Percentiles rank a stretch among this genome's conserved stretches.
phyloP scores from a whole-genome alignment of 2,888 invertebrate genomes.

The Microchrysa polita region DNA sequence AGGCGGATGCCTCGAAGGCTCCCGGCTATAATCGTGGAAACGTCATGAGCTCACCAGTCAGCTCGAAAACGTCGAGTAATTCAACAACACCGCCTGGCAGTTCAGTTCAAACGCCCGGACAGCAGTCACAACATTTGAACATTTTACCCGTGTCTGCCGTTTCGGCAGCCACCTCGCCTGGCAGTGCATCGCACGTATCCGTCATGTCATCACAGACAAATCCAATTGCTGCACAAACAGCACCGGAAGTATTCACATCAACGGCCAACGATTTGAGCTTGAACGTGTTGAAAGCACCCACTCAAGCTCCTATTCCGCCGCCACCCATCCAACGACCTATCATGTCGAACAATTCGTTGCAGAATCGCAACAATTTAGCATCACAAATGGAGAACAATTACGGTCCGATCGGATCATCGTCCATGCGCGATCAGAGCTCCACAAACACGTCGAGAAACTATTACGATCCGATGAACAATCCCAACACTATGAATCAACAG shows the following conservation, averaged over 20 bases:
- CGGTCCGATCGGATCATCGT: conserved; percentile 59
- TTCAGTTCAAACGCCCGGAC: conserved; percentile 51
- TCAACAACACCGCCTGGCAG: conserved; percentile 67
- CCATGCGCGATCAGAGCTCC: conserved; percentile 51
- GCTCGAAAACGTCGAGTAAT: conserved; percentile 69
- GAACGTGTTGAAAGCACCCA: conserved; percentile 49
- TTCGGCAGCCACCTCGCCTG: conserved; percentile 51
- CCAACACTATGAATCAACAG: conserved; percentile 53
- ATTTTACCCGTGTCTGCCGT: conserved; percentile 52
- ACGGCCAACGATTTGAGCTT: conserved; percentile 50
- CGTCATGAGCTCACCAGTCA: conserved; percentile 80
- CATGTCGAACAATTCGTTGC: conserved; percentile 46
- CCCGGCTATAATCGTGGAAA: conserved; percentile 86
- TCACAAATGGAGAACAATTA: conserved; percentile 56
- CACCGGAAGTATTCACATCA: conserved; percentile 53
- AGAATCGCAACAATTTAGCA: conserved; percentile 48
- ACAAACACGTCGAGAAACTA: conserved; percentile 45
- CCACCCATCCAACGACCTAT: conserved; percentile 60
- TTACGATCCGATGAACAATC: conserved; percentile 51
- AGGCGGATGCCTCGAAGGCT: conserved; percentile 89
- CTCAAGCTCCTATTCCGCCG: conserved; percentile 51
- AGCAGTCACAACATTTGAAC: conserved; percentile 52
- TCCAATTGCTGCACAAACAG: conserved; percentile 34
- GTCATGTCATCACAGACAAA: conserved; percentile 19
- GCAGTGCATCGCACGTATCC: conserved; percentile 45